These are phyloP conservation scores for Poecilia gillii DNA, from an alignment of 2,797 vertebrate species.

Conservation along the genomic window DNA sequence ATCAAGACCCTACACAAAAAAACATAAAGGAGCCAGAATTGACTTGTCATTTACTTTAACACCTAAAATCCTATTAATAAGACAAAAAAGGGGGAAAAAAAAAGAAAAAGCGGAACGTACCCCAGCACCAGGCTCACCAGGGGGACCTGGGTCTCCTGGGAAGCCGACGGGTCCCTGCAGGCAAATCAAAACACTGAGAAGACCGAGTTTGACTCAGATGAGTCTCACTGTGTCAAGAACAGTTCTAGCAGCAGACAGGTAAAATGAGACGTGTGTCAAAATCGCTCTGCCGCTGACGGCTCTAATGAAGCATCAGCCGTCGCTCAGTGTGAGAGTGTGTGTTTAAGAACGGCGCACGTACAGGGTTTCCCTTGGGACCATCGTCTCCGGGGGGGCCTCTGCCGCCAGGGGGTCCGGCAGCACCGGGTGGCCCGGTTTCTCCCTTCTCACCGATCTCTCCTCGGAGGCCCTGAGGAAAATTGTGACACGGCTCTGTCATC, in stretches of 20 bases:
- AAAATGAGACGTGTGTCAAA: constrained; percentile 34
- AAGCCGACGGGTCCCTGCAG: constrained; percentile 94
- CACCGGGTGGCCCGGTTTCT: constrained; percentile 93
- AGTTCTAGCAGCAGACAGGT: constrained; percentile 38
- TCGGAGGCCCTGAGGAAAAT: constrained; percentile 87
- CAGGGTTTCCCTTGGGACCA: constrained; percentile 96
- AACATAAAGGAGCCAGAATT: constrained; percentile 15
- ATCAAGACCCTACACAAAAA: constrained; percentile 88
- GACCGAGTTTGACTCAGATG: constrained; percentile 40
- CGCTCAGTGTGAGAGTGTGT: constrained; percentile 10
- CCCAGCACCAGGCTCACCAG: constrained; percentile 92
- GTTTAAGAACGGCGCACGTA: constrained; percentile 74
- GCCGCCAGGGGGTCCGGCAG: constrained; percentile 92
- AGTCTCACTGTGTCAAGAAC: constrained; percentile 50
- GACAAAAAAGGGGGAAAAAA: background rate
- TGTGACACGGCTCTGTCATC: constrained; percentile 21
- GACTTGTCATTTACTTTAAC: background rate
- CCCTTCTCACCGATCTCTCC: constrained; percentile 97
- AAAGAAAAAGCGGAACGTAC: constrained; percentile 84
- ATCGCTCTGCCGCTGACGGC: constrained; percentile 27
- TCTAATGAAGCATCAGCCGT: constrained; percentile 36
- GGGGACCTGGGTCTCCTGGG: constrained; percentile 97
- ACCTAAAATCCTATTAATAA: background rate
- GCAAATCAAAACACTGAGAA: constrained; percentile 39
- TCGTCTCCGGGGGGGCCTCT: constrained; percentile 96